Conservation (phyloP, 2,888 invertebrate genomes). For the Coleophora deauratella region DNA sequence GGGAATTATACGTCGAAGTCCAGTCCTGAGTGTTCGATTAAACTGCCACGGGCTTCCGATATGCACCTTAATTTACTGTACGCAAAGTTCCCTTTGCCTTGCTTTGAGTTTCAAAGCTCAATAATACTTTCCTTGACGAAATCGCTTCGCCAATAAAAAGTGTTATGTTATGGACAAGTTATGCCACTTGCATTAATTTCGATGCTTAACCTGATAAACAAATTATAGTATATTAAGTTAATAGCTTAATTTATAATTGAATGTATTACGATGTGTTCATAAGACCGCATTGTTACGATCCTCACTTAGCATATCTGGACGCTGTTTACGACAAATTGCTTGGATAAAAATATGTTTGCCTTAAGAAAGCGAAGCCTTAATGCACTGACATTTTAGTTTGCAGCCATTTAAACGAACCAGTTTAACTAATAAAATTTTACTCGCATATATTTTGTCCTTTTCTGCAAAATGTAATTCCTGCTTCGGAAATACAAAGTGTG, state of each 20-base stretch:
- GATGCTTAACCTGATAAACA: constrained; percentile 74
- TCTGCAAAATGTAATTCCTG: constrained; percentile 27
- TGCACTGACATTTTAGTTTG: constrained; percentile 32
- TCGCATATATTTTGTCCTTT: constrained; percentile 29
- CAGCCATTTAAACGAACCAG: constrained; percentile 30
- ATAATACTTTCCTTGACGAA: constrained; percentile 63
- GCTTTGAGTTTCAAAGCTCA: constrained; percentile 22
- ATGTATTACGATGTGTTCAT: constrained; percentile 60
- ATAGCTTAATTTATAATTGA: constrained; percentile 74
- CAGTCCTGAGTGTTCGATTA: constrained; percentile 49
- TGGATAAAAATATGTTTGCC: constrained; percentile 30
- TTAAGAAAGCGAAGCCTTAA: constrained; percentile 12
- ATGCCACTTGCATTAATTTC: constrained; percentile 73
- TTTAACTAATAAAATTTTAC: constrained; percentile 40
- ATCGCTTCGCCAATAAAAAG: constrained; percentile 71
- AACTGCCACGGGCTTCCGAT: constrained; percentile 20
- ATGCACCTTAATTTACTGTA: constrained; percentile 23
- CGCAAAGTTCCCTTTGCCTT: constrained; percentile 29
- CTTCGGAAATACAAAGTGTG: constrained; percentile 16
- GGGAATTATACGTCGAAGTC: constrained; percentile 70
- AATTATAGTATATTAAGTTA: constrained; percentile 72
- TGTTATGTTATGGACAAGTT: constrained; percentile 71
- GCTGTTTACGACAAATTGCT: constrained; percentile 54
- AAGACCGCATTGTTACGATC: constrained; percentile 62
- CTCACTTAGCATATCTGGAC: constrained; percentile 45